phyloP scores from a whole-genome alignment of 2,113 vertebrate species.

The Stictonetta naevosa region DNA sequence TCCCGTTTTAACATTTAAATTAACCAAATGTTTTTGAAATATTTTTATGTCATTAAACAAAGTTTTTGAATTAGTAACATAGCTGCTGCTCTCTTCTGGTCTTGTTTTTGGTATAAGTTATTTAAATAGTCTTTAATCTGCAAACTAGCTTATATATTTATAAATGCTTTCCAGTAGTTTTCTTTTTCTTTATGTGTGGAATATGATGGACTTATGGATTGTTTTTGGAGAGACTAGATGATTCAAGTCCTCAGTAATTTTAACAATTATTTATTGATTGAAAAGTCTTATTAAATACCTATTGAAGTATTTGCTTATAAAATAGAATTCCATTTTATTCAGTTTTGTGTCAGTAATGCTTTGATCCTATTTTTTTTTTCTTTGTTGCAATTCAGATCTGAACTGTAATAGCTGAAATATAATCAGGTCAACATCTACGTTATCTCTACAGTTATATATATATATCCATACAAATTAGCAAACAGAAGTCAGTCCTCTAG shows the following conservation, averaged over 20 bases:
- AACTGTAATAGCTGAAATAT: not conserved
- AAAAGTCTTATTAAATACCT: not conserved
- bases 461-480: not conserved
- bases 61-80: not conserved
- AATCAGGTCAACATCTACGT: not conserved
- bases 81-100: not conserved
- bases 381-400: not conserved
- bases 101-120: not conserved
- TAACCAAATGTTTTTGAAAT: not conserved
- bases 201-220: not conserved
- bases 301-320: not conserved
- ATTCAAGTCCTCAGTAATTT: not conserved
- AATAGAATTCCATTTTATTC: not conserved
- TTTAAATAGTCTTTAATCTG: not conserved
- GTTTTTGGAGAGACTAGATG: not conserved
- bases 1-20: not conserved
- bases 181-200: not conserved
- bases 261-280: not conserved
- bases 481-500: not conserved
- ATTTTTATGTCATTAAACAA: not conserved
- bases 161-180: not conserved
- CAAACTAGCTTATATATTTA: not conserved
- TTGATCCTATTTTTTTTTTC: not conserved
- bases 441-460: not conserved
- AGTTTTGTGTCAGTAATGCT: not conserved